phyloP scores from a whole-genome alignment of 2,888 invertebrate genomes.

The Hedychridium roseum region DNA sequence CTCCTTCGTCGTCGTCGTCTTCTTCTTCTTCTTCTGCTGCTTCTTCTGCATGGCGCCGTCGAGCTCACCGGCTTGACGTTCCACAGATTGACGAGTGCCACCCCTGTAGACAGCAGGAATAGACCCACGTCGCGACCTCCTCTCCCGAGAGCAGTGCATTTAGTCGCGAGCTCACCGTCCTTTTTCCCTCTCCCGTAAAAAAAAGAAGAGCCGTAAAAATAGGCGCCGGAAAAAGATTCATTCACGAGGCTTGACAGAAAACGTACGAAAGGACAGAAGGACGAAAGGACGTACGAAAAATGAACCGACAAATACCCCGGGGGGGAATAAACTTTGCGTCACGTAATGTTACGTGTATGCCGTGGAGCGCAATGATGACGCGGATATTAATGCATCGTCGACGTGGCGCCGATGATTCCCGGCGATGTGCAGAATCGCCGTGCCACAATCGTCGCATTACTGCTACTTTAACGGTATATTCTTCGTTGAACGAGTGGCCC shows the following conservation, averaged over 20 bases:
- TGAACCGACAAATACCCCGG: too few relatives aligned
- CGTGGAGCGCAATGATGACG: too few relatives aligned
- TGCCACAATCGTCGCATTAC: constrained; percentile 31
- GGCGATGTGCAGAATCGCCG: constrained; percentile 33
- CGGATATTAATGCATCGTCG: neutral
- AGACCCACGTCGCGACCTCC: constrained; percentile 27
- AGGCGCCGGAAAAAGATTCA: neutral
- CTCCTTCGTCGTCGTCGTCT: constrained; percentile 26
- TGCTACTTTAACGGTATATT: constrained; percentile 25
- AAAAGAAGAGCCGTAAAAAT: constrained; percentile 10
- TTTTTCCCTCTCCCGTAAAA: constrained; percentile 6
- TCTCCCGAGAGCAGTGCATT: constrained; percentile 38
- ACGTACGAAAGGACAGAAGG: constrained; percentile 22
- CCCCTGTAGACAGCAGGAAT: constrained; percentile 46
- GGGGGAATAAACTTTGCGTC: neutral
- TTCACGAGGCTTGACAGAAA: too few relatives aligned
- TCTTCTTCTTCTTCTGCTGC: constrained; percentile 13
- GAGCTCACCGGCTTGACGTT: constrained; percentile 40
- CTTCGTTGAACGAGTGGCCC: constrained; percentile 23
- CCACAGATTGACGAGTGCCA: constrained; percentile 46
- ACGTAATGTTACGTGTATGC: too few relatives aligned
- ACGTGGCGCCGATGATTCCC: too few relatives aligned
- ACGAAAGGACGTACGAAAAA: constrained; percentile 4
- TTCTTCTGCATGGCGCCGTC: constrained; percentile 36
- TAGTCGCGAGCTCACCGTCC: constrained; percentile 30